Evolutionary conservation across 2,113 vertebrate genomes (phyloP), one percentile per base, ranked within the genome.

Genomic region (Perccottus glenii): DNA sequence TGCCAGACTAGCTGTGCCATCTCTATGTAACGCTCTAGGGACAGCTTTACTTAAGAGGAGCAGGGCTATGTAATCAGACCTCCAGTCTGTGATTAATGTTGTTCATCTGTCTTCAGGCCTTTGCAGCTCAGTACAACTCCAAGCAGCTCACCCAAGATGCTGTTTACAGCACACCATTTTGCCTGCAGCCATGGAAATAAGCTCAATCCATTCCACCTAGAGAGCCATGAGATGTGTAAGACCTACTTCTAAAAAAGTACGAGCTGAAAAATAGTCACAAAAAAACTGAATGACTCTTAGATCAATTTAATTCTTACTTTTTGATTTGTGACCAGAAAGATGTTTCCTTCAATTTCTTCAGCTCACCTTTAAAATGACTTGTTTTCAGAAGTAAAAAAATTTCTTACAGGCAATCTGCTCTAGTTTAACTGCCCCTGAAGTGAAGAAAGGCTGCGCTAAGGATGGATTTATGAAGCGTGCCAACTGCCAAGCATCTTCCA

Each of bases 31-130:
- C 9, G 72, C 84, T 83, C 56, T 60, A 67, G 90, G 87, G 88
- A 80, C 76, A 87, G 89, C 88, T 91, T 90, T 90, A 87, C 85
- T 89, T 81, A 88, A 84, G 81, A 87, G 74, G 83, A 84, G 79
- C 62, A 40, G 77, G 77, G 78, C 83, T 84, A 73, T 85, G 85
- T 86, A 92, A 90, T 90, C 88, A 89, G 73, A 86, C 85, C 88
- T 84, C 82, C 67, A 77, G 88, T 78, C 83, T 78, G 88, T 89
- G 88, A 91, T 91, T 91, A 92, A 91, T 90, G 85, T 81, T 84
- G 77, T 80, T 82, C 76, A 78, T 91, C 83, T 82, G 71, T 90
- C 90, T 88, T 72, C 83, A 66, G 81, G 88, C 73, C 49, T 61
- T 64, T 71, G 67, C 45, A 59, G 64, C 74, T 83, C 78, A 71